Percentiles rank a stretch among this genome's conserved stretches.
Evolutionary conservation across 1,140 invertebrate genomes (phyloP).

Genomic region (Drosophila arizonae): DNA sequence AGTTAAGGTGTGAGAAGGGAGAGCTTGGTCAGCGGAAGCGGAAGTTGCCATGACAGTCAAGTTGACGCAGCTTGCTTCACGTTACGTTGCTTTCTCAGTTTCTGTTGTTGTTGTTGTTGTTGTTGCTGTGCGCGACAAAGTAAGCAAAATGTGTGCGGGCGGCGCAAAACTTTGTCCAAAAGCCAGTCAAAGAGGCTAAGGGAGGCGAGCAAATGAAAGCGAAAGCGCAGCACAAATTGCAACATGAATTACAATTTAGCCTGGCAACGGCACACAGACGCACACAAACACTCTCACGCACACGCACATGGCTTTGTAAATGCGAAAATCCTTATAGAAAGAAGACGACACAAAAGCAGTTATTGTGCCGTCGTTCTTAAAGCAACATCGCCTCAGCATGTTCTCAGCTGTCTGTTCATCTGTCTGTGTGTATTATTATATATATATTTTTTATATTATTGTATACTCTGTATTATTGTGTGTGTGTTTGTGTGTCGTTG

Average conservation of each 20-base stretch:
- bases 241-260: slow-evolving; percentile 69
- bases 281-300: neutral
- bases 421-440: slow-evolving; percentile 20
- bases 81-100: slow-evolving; percentile 15
- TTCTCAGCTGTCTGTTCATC: slow-evolving; percentile 19
- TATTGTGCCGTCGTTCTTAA: slow-evolving; percentile 39
- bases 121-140: slow-evolving; percentile 43
- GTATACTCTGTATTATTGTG: slow-evolving; percentile 16
- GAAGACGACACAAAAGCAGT: slow-evolving; percentile 24
- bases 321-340: slow-evolving; percentile 27
- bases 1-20: neutral
- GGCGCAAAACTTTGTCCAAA: slow-evolving; percentile 50
- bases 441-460: slow-evolving; percentile 1
- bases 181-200: slow-evolving; percentile 9
- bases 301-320: slow-evolving; percentile 17
- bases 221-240: slow-evolving; percentile 74
- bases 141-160: slow-evolving; percentile 57
- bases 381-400: slow-evolving; percentile 17
- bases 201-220: slow-evolving; percentile 37
- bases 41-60: slow-evolving; percentile 60
- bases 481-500: neutral
- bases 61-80: slow-evolving; percentile 26
- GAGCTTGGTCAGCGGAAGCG: slow-evolving; percentile 34
- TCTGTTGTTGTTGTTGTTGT: slow-evolving; percentile 27
- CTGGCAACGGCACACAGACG: slow-evolving; percentile 22